A percentile compares a stretch with the other conserved stretches of the same genome.
Conservation (phyloP, 2,113 vertebrate species). For the Syrmaticus mikado region DNA sequence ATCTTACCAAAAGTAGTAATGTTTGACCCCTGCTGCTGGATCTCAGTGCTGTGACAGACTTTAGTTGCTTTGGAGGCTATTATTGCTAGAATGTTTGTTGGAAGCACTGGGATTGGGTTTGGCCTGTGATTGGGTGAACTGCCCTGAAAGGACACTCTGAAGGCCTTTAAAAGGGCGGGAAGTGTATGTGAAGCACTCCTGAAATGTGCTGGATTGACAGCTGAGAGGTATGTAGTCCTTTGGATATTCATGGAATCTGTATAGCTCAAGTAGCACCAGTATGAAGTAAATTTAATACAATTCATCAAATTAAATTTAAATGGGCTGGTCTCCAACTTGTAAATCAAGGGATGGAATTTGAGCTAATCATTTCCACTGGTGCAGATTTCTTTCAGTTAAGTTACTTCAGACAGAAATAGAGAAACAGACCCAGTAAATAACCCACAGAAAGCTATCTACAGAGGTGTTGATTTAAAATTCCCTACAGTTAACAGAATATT, state of each 20-base stretch:
- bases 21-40: not conserved
- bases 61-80: not conserved
- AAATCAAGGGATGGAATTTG: slow-evolving; percentile 20
- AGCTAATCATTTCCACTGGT: slow-evolving; percentile 41
- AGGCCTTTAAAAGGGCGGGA: slow-evolving; percentile 30
- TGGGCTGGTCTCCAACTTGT: not conserved
- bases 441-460: not conserved
- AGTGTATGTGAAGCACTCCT: slow-evolving; percentile 51
- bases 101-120: not conserved
- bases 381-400: not conserved
- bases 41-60: not conserved
- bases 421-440: not conserved
- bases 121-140: slow-evolving; percentile 5
- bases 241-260: slow-evolving; percentile 30
- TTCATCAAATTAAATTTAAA: slow-evolving; percentile 52
- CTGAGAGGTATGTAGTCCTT: slow-evolving; percentile 44
- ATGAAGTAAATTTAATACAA: slow-evolving; percentile 50
- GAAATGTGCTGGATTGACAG: slow-evolving; percentile 64
- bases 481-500: not conserved
- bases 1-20: not conserved
- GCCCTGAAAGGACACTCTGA: slow-evolving; percentile 39
- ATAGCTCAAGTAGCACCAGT: slow-evolving; percentile 58
- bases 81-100: not conserved
- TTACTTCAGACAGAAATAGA: not conserved
- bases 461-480: not conserved